These are phyloP conservation scores for Mimumesa dahlbomi DNA, from an alignment of 2,888 invertebrate genomes.

Conservation along the genomic window DNA sequence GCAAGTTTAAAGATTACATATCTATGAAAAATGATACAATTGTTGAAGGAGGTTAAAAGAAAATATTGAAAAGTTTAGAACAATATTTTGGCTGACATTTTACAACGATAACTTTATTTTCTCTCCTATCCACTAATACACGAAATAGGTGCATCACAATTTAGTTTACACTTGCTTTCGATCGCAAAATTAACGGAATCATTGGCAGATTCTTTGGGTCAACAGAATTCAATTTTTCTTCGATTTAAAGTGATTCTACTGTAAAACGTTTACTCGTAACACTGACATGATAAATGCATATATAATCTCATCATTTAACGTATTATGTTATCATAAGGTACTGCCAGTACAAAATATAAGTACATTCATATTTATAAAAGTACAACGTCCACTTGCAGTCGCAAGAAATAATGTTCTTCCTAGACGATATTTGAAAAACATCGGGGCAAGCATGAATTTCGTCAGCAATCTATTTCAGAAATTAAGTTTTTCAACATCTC, in stretches of 20 bases:
- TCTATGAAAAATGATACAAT: not conserved
- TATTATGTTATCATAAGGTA: constrained; percentile 43
- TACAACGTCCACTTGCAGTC: constrained; percentile 66
- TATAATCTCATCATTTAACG: constrained; percentile 37
- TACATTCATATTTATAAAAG: constrained; percentile 74
- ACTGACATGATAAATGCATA: constrained; percentile 40
- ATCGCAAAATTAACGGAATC: constrained; percentile 30
- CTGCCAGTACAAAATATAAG: constrained; percentile 72
- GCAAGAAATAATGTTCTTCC: constrained; percentile 53
- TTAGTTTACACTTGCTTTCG: constrained; percentile 41
- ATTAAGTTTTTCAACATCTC: too few species aligned
- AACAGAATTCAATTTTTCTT: constrained; percentile 13
- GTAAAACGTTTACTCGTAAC: constrained; percentile 41
- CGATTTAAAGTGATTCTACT: constrained; percentile 12
- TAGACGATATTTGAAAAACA: constrained; percentile 22
- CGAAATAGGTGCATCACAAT: constrained; percentile 67
- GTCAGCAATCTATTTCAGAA: too few species aligned
- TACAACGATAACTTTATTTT: constrained; percentile 59
- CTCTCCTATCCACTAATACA: constrained; percentile 61
- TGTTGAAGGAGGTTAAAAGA: not conserved
- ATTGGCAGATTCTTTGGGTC: constrained; percentile 5
- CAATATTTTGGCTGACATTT: not conserved
- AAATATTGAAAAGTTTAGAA: not conserved
- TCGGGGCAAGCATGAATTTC: constrained; percentile 43
- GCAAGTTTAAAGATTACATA: too few species aligned